phyloP scores from a whole-genome alignment of 2,797 vertebrate species.

The Podargus strigoides region DNA sequence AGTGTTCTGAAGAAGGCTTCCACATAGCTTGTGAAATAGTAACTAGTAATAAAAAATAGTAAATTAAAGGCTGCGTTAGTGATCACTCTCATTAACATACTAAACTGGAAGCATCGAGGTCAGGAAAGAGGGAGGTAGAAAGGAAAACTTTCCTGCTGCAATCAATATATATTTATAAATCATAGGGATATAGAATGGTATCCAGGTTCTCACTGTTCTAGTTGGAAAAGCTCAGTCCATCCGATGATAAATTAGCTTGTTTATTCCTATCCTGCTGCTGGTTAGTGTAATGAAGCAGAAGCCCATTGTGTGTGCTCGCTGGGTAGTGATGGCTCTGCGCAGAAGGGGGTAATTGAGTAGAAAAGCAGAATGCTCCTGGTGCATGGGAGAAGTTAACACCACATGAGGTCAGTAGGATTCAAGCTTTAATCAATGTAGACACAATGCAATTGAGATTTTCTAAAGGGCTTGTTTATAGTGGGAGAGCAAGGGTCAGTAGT shows the following conservation, averaged over 20 bases:
- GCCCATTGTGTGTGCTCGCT: conserved; percentile 87
- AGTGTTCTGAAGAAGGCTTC: not conserved
- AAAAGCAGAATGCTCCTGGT: conserved; percentile 82
- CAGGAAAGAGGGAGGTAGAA: not conserved
- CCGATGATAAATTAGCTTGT: conserved; percentile 86
- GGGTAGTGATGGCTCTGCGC: conserved; percentile 76
- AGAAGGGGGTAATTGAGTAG: conserved; percentile 91
- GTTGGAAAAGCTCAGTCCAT: conserved; percentile 46
- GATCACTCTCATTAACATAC: fast-evolving
- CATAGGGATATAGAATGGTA: fast-evolving
- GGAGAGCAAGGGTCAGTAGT: conserved; percentile 73
- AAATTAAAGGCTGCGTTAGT: not conserved
- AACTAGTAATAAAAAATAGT: not conserved
- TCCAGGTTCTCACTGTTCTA: not conserved
- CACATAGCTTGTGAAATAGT: not conserved
- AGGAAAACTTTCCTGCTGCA: not conserved
- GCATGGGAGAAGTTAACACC: conserved; percentile 82
- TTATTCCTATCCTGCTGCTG: conserved; percentile 81
- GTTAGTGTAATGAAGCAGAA: conserved; percentile 94
- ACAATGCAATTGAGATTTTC: conserved; percentile 77
- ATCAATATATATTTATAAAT: no score
- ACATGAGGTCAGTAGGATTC: conserved; percentile 81
- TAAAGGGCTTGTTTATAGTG: conserved; percentile 75
- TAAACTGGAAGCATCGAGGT: not conserved
- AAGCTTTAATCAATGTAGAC: conserved; percentile 81